Percentiles rank a stretch among this genome's conserved stretches.
Evolutionary conservation across 35 echinoderm and acorn worm genomes (phyloP).

Genomic region (Eucidaris tribuloides): DNA sequence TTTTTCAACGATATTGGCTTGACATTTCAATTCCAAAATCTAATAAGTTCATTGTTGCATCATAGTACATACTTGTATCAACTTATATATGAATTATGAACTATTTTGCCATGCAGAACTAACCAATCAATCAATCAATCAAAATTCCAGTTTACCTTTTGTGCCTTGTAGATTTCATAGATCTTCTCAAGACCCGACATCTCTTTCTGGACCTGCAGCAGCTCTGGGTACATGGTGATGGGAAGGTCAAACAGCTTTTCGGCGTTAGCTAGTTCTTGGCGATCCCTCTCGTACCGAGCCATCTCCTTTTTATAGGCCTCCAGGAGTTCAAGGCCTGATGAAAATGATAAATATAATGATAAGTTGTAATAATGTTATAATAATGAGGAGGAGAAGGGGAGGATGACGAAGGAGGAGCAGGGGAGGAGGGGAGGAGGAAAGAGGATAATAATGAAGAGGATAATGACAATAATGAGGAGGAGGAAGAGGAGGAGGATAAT

Average conservation of each 20-base stretch:
- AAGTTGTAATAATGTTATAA: neutral
- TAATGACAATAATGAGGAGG: too few species aligned
- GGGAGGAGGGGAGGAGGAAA: too few species aligned
- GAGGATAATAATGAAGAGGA: too few species aligned
- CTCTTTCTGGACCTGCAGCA: constrained; percentile 94
- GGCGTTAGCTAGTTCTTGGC: constrained; percentile 94
- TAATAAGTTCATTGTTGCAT: too few species aligned
- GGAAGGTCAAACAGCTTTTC: constrained; percentile 95
- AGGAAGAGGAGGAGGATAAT: too few species aligned
- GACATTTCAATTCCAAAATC: too few species aligned
- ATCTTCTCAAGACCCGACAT: constrained; percentile 91
- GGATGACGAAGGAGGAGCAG: too few species aligned
- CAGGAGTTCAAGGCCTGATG: constrained; percentile 72
- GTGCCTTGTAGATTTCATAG: constrained; percentile 92
- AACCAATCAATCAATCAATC: too few species aligned
- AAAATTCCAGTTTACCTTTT: constrained; percentile 49
- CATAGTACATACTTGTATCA: too few species aligned
- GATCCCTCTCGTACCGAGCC: constrained; percentile 69
- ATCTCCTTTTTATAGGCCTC: constrained; percentile 81
- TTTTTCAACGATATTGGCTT: too few species aligned
- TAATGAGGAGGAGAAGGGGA: too few species aligned
- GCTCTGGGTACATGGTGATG: constrained; percentile 92
- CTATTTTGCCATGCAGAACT: neutral
- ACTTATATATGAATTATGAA: too few species aligned
- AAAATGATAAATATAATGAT: neutral